Conservation (phyloP, 2,113 vertebrate species). For the Pluvianellus socialis region DNA sequence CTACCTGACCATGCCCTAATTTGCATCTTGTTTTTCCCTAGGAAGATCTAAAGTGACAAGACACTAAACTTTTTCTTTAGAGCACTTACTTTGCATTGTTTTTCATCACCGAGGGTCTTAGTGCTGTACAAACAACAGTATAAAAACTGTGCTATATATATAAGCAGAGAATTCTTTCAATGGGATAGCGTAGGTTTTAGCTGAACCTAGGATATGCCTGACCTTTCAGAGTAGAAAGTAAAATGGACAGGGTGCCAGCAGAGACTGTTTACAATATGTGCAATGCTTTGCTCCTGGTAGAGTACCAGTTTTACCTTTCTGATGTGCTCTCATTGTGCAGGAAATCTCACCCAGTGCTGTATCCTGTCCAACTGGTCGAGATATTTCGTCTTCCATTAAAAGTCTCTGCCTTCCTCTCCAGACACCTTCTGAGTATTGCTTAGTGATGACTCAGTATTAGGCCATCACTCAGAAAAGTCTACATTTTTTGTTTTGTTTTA, state of each 20-base stretch:
- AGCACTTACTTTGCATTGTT: neutral
- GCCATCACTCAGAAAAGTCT: neutral
- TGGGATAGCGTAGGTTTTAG: neutral
- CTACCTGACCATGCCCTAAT: neutral
- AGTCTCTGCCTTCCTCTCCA: neutral
- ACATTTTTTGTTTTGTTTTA: neutral
- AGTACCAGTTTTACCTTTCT: neutral
- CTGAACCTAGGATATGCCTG: neutral
- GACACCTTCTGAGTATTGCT: neutral
- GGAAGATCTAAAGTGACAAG: neutral
- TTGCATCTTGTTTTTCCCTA: conserved; percentile 3
- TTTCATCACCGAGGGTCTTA: neutral
- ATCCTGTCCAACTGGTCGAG: neutral
- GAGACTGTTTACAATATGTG: neutral
- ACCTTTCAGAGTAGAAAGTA: neutral
- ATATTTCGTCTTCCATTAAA: neutral
- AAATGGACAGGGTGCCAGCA: neutral
- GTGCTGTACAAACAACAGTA: neutral
- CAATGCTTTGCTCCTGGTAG: neutral
- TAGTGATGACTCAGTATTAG: neutral
- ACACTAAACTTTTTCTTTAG: neutral
- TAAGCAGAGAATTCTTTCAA: neutral
- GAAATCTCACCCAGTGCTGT: neutral
- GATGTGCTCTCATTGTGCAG: neutral
- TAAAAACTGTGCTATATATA: neutral